Percentiles rank a stretch among this genome's conserved stretches.
These are phyloP conservation scores for Drosophila navojoa DNA, from an alignment of 1,140 invertebrate genomes.

Conservation along the genomic window DNA sequence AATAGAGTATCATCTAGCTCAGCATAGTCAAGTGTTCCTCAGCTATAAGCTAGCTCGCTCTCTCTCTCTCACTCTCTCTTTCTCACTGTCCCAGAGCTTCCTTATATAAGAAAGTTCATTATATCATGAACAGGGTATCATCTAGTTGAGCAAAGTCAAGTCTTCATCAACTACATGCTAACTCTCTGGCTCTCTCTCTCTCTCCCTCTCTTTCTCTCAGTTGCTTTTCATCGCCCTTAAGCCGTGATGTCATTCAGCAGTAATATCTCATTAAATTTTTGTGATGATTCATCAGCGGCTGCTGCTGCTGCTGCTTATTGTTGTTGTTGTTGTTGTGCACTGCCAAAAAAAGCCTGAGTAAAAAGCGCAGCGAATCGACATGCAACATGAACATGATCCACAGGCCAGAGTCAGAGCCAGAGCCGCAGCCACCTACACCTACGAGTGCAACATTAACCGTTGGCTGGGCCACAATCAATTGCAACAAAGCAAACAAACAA, in stretches of 20 bases:
- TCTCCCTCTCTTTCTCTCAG: neutral
- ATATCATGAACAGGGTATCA: too few species aligned
- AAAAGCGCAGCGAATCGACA: conserved; percentile 36
- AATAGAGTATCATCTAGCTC: too few species aligned
- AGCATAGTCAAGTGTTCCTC: too few species aligned
- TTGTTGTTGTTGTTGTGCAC: conserved; percentile 8
- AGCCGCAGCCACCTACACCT: conserved; percentile 60
- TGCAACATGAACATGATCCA: conserved; percentile 54
- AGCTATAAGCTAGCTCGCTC: too few species aligned
- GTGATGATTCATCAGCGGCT: conserved; percentile 68
- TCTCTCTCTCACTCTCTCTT: too few species aligned
- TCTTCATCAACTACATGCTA: too few species aligned
- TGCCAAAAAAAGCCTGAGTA: conserved; percentile 34
- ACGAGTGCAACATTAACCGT: conserved; percentile 71
- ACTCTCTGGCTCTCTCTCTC: neutral
- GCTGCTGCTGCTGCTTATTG: conserved; percentile 36
- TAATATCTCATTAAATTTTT: conserved; percentile 76
- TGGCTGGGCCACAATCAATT: conserved; percentile 79
- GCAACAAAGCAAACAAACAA: conserved; percentile 83
- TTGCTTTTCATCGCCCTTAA: conserved; percentile 10
- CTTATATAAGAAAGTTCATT: too few species aligned
- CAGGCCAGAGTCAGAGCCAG: conserved; percentile 48
- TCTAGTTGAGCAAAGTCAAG: too few species aligned
- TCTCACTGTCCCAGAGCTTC: too few species aligned
- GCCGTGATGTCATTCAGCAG: conserved; percentile 66